Base-by-base conservation (phyloP, 2,888 invertebrate species). In the Meteorus colon region DNA sequence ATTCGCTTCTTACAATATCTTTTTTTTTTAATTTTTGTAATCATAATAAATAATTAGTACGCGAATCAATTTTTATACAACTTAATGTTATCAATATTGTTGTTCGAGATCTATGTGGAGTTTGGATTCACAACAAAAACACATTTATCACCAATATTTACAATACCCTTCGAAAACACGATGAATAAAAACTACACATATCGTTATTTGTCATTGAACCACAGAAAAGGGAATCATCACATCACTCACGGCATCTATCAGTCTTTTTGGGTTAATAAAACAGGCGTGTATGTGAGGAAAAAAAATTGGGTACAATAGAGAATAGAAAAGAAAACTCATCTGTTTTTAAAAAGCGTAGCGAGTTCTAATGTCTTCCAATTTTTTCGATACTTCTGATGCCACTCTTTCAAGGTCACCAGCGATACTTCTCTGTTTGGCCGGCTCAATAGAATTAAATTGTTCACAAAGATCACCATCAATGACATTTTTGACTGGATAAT, bases 381-480 rank as follows among this genome's bases (percentile, higher is more conserved):
- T 99, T 90, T 99, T 99, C 8, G 98, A 98, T 10, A 99, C 98
- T 91, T 99, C 99, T 74, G 96, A 97, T 0, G 98, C 96, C 0
- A 97, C 97, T 85, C 98, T 93, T 88, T 98, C 99, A 85, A 99
- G 92, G 90, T 99, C 98, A 63, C 95, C 94, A 0, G 98, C 95
- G 77, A 99, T 98, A 80, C 95, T 95, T 86, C 97, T 98, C 89
- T 99, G 99, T 90, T 98, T 99, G 0, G 93, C 91, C 0, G 95
- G 93, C 84, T 99, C 99, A 86, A 99, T 92, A 0, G 98, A 97
- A 89, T 98, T 98, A 91, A 97, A 99, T 91, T 99, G 98, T 90
- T 99, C 99, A 90, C 99, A 99, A 67, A 99, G 92, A 90, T 99
- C 99, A 3, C 99, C 99, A 89, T 99, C 99, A 82, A 99, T 96